Evolutionary conservation across 1,140 invertebrate genomes (phyloP).

Genomic region (Capitella teleta): DNA sequence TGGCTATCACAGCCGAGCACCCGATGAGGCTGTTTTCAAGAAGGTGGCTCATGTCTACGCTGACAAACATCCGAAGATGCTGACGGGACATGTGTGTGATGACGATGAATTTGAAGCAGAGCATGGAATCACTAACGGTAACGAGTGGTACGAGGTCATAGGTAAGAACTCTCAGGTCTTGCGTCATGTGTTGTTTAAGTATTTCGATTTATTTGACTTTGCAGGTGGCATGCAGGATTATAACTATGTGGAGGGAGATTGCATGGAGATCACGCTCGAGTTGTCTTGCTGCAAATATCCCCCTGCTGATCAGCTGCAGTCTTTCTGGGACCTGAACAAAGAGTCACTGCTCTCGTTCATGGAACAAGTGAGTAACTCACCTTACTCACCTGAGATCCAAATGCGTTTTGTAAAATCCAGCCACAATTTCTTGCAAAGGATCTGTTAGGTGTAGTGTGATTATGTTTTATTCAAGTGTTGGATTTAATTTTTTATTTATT

Average conservation of each 20-base stretch:
- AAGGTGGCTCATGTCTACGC: conserved; percentile 23
- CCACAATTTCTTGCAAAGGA: no score
- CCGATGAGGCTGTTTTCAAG: conserved; percentile 30
- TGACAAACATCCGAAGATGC: conserved; percentile 40
- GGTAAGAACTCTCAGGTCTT: conserved; percentile 16
- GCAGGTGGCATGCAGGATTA: conserved; percentile 91
- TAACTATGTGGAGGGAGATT: conserved; percentile 95
- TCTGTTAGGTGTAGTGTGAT: no score
- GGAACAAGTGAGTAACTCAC: conserved; percentile 58
- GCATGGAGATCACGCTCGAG: conserved; percentile 96
- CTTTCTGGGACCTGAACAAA: conserved; percentile 93
- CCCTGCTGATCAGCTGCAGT: conserved; percentile 61
- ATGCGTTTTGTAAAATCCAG: no score
- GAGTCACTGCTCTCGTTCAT: conserved; percentile 71
- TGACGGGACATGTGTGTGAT: conserved; percentile 17
- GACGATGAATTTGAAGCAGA: conserved; percentile 20
- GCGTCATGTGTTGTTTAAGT: background rate
- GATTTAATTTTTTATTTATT: no score
- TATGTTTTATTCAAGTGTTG: no score
- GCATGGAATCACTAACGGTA: conserved; percentile 71
- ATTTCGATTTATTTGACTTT: background rate
- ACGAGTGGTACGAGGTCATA: conserved; percentile 69
- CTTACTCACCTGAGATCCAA: no score
- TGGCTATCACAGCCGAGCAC: conserved; percentile 38
- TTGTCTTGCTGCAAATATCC: conserved; percentile 98